A percentile compares a stretch with the other conserved stretches of the same genome.
phyloP scores from a whole-genome alignment of 2,888 invertebrate genomes.

The Torymus tubicola region DNA sequence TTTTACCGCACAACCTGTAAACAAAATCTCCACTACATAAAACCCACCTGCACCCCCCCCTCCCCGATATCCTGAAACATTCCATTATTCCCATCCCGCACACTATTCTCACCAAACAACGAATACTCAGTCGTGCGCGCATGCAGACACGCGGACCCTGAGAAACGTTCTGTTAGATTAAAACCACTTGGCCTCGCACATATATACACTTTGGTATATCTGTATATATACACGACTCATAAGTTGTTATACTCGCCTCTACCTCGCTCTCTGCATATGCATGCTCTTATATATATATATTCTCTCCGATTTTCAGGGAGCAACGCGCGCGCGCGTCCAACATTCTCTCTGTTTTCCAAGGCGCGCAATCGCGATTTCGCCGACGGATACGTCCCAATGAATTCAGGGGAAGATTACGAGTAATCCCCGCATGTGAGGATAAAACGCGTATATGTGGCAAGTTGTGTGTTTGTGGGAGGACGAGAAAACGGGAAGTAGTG shows the following conservation, averaged over 20 bases:
- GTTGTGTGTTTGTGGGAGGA: no score
- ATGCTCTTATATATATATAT: slow-evolving; percentile 61
- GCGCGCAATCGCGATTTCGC: slow-evolving; percentile 20
- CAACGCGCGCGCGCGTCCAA: background rate
- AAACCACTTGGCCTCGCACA: background rate
- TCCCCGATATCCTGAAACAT: no score
- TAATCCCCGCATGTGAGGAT: background rate
- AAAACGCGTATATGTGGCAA: background rate
- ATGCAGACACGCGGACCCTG: no score
- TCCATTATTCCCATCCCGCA: no score
- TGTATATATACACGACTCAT: slow-evolving; percentile 60
- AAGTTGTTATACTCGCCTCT: slow-evolving; percentile 72
- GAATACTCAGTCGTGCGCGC: no score
- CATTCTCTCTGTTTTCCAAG: slow-evolving; percentile 22
- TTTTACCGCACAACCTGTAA: no score
- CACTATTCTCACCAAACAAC: background rate
- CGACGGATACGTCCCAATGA: slow-evolving; percentile 1
- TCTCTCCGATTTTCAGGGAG: slow-evolving; percentile 17
- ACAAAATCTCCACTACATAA: no score
- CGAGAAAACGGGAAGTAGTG: no score
- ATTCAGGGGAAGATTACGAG: slow-evolving; percentile 13
- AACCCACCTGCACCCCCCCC: no score
- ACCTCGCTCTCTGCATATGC: slow-evolving; percentile 74
- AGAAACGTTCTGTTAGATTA: no score
- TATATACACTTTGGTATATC: slow-evolving; percentile 48